Evolutionary conservation across 1,140 invertebrate species (phyloP).

Genomic region (Orussus abietinus): DNA sequence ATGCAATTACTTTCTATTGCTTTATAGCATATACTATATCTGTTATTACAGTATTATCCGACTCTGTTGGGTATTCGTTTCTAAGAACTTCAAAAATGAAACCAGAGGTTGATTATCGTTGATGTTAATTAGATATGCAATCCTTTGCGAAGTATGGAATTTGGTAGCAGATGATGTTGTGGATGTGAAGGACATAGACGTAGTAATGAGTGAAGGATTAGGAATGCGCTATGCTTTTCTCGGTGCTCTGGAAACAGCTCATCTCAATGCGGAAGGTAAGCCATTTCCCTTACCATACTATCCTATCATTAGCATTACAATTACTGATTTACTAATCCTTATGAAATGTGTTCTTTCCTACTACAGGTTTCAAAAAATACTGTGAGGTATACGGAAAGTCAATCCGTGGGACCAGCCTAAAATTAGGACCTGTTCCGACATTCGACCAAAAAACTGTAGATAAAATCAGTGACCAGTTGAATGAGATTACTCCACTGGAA

Average conservation of each 20-base stretch:
- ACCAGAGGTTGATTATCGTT: too few species aligned
- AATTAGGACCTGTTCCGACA: slow-evolving; percentile 70
- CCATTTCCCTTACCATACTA: background rate
- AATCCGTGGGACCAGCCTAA: slow-evolving; percentile 72
- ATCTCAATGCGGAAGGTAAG: slow-evolving; percentile 90
- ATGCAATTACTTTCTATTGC: slow-evolving; percentile 35
- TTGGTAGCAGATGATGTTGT: slow-evolving; percentile 81
- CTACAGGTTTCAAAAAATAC: slow-evolving; percentile 68
- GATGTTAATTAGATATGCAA: slow-evolving; percentile 76
- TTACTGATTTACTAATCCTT: background rate
- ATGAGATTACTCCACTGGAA: slow-evolving; percentile 70
- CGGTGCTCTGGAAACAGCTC: slow-evolving; percentile 89
- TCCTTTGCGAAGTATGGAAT: slow-evolving; percentile 89
- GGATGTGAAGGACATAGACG: slow-evolving; percentile 85
- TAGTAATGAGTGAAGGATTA: slow-evolving; percentile 90
- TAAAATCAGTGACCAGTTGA: slow-evolving; percentile 66
- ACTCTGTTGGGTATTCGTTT: too few species aligned
- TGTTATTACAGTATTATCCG: too few species aligned
- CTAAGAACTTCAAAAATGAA: too few species aligned
- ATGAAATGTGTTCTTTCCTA: slow-evolving; percentile 16
- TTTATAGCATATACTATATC: too few species aligned
- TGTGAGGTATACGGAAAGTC: slow-evolving; percentile 73
- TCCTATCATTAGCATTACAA: slow-evolving; percentile 13
- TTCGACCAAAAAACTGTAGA: slow-evolving; percentile 65
- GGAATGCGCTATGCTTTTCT: slow-evolving; percentile 94